phyloP scores from a whole-genome alignment of 1,140 invertebrate species.

The Danaus melanippus region DNA sequence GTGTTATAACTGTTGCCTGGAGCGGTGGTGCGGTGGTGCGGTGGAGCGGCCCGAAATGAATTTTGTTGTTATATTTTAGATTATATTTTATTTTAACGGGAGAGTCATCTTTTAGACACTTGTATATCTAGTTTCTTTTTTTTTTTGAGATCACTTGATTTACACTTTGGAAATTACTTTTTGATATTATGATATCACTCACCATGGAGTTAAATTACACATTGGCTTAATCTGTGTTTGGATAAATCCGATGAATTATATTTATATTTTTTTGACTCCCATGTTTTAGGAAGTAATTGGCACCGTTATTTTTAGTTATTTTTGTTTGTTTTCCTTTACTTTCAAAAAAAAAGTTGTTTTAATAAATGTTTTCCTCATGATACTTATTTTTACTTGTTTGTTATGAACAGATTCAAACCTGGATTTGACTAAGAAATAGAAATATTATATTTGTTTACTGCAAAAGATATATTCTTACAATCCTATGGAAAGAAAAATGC shows the following conservation, averaged over 20 bases:
- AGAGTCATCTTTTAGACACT: slow-evolving; percentile 47
- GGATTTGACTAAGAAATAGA: too few relatives aligned
- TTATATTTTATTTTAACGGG: slow-evolving; percentile 61
- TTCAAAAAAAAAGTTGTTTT: slow-evolving; percentile 53
- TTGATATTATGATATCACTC: slow-evolving; percentile 21
- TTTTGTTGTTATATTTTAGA: slow-evolving; percentile 65
- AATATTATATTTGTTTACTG: slow-evolving; percentile 1
- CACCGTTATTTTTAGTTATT: slow-evolving; percentile 65
- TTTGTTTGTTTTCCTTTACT: slow-evolving; percentile 48
- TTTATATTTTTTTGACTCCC: slow-evolving; percentile 5
- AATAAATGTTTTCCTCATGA: slow-evolving; percentile 62
- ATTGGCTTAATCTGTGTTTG: background rate
- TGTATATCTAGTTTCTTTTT: slow-evolving; percentile 36
- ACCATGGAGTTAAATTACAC: slow-evolving; percentile 15
- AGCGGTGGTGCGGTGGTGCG: slow-evolving; percentile 34
- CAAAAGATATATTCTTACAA: slow-evolving; percentile 16
- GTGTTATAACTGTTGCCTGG: slow-evolving; percentile 34
- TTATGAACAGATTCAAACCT: slow-evolving; percentile 11
- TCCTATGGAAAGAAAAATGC: slow-evolving; percentile 6
- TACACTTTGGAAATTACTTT: slow-evolving; percentile 33
- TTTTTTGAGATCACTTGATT: slow-evolving; percentile 41
- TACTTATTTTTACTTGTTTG: slow-evolving; percentile 50
- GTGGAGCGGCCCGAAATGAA: slow-evolving; percentile 36
- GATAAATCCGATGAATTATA: too few relatives aligned
- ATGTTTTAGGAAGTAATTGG: slow-evolving; percentile 49